Percentiles rank a stretch among this genome's conserved stretches.
Evolutionary conservation across 2,797 vertebrate species (phyloP).

Genomic region (Premnoplex brunnescens): DNA sequence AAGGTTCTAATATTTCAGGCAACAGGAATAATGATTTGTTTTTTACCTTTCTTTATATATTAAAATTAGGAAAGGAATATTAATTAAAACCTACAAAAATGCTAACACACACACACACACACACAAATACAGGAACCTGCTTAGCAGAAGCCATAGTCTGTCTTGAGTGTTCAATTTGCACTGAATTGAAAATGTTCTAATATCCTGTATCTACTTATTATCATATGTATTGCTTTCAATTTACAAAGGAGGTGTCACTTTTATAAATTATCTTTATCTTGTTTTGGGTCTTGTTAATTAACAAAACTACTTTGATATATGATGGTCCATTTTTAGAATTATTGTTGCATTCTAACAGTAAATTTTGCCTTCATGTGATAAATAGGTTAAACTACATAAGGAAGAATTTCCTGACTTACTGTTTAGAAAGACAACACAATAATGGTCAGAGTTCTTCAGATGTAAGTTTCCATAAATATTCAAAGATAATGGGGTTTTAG

Average conservation of each 20-base stretch:
- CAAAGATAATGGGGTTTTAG: background rate
- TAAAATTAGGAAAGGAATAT: background rate
- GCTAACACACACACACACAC: background rate
- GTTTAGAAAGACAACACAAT: background rate
- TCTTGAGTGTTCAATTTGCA: background rate
- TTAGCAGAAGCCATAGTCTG: background rate
- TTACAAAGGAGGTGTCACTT: background rate
- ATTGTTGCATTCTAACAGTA: background rate
- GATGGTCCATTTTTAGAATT: background rate
- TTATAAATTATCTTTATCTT: background rate
- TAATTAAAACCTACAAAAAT: background rate
- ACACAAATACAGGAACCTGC: background rate
- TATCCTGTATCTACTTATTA: background rate
- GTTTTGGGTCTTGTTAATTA: background rate
- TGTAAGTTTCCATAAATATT: background rate
- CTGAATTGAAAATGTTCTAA: background rate
- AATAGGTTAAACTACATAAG: background rate
- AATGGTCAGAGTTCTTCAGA: constrained; percentile 3
- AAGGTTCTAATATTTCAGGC: background rate
- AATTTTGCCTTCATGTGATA: background rate
- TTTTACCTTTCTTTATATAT: background rate
- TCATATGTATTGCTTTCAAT: background rate
- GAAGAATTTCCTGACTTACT: background rate
- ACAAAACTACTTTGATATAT: background rate
- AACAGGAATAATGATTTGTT: background rate